Base-by-base conservation (phyloP, 2,888 invertebrate genomes). In the Tuta absoluta region DNA sequence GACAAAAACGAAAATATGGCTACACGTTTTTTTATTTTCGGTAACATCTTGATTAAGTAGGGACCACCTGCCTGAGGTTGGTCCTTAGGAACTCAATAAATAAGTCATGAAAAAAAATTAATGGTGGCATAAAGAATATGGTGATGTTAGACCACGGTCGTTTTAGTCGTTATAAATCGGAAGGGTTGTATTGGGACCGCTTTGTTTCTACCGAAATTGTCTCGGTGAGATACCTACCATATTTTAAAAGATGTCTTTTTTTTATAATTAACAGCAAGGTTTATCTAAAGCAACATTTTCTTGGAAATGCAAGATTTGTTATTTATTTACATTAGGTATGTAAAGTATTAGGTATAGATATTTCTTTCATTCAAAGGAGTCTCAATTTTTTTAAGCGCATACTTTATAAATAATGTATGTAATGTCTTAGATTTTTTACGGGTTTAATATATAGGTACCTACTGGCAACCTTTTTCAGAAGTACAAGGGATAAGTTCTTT, bases 31-130 rank as follows among this genome's bases (percentile, higher is more conserved):
- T 88, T 86, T 84, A 79, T 81, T 86, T 89, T 90, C 81, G 85
- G 90, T 89, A 89, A 91, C 91, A 82, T 91, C 91, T 91, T 91
- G 91, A 91, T 91, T 91, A 91, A 91, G 88, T 88, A 81, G 80
- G 84, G 91, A 91, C 91, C 91, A 91, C 91, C 91, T 91, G 91
- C 91, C 78, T 70, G 84, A 56, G 77, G 79, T 69, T 76, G 79
- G 75, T 84, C 78, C 82, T 85, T 84, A 75, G 83, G 84, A 81
- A 83, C 77, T 77, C 81, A 72, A 89, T 90, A 90, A 91, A 91
- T 87, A 88, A 84, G 81, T 75, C 80, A 75, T 73, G 77, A 81
- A 83, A 87, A 84, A 87, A 89, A 84, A 85, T 81, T 86, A 89
- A 90, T 87, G 86, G 82, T 56, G 74, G 71, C 81, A 84, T 89